Base-by-base conservation (phyloP, 2,888 invertebrate genomes). In the Pheosia tremula region DNA sequence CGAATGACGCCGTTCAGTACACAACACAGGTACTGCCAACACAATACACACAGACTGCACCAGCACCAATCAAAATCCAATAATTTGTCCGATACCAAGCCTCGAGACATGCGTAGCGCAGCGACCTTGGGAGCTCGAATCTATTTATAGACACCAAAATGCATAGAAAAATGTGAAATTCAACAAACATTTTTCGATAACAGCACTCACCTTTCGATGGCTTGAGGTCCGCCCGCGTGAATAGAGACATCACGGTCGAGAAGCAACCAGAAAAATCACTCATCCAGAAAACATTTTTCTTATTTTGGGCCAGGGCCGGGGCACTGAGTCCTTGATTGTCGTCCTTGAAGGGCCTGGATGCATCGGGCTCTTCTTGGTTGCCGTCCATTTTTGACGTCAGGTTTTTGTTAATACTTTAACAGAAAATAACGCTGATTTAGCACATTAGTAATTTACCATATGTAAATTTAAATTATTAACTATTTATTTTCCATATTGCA, bases 201-300 rank as follows among this genome's bases (percentile, higher is more conserved):
- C 36, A 61, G 3, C 52, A 50, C 76, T 83, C 81, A 96, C 96
- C 96, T 93, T 95, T 93, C 63, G 88, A 85, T 67, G 94, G 94
- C 82, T 96, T 97, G 66, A 95, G 95, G 80, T 97, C 97, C 0
- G 95, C 94, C 11, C 96, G 96, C 85, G 97, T 97, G 63, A 98
- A 97, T 74, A 98, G 95, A n/a, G 97, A 96, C 87, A 97, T 95
- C 9, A 99, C 96, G 0, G 98, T 98, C 66, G 97, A 95, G 82
- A 99, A 96, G 82, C 99, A 99, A 1, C 98, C 97, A 73, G 98
- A 93, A 61, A 99, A 95, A 0, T 98, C 98, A 68, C 96, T 96
- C 85, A 97, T 95, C 97, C 97, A 97, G 63, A 71, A 96, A 49
- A 70, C 95, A 95, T 72, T 88, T 84, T 69, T 95, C 94, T 85